phyloP scores from a whole-genome alignment of 2,113 vertebrate species.

The Xenopus borealis region DNA sequence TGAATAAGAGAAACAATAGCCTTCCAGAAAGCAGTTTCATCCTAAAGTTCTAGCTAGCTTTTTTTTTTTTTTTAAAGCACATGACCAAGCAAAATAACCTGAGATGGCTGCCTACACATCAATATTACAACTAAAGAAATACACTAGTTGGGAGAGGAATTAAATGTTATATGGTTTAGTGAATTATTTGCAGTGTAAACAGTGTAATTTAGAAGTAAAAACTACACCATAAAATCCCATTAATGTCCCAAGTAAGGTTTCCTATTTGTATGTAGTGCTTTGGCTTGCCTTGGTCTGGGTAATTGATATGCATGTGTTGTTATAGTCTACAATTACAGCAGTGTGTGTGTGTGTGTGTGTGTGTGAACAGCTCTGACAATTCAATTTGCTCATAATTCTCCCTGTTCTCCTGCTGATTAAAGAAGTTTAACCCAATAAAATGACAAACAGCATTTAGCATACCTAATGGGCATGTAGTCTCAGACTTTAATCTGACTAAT shows the following conservation, averaged over 20 bases:
- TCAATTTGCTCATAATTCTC: conserved; percentile 39
- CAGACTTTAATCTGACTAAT: conserved; percentile 72
- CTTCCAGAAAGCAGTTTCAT: too few species aligned
- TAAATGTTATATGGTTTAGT: too few species aligned
- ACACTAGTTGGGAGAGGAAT: too few species aligned
- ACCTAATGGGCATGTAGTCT: conserved; percentile 54
- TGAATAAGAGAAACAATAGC: too few species aligned
- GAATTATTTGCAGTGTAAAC: too few species aligned
- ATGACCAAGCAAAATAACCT: too few species aligned
- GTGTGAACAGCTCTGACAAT: conserved; percentile 44
- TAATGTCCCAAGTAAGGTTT: background rate
- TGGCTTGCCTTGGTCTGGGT: background rate
- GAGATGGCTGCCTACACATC: too few species aligned
- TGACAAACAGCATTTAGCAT: conserved; percentile 66
- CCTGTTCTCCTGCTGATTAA: conserved; percentile 49
- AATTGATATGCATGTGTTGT: conserved; percentile 13
- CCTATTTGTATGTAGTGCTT: background rate
- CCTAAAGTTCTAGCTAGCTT: too few species aligned
- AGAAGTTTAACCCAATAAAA: conserved; percentile 53
- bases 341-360: background rate
- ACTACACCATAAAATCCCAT: too few species aligned
- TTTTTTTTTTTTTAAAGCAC: too few species aligned
- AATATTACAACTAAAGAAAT: too few species aligned
- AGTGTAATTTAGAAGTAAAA: too few species aligned
- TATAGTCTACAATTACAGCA: conserved; percentile 12